Base-by-base conservation (phyloP, 2,797 vertebrate genomes). In the Anisognathus igniventris region DNA sequence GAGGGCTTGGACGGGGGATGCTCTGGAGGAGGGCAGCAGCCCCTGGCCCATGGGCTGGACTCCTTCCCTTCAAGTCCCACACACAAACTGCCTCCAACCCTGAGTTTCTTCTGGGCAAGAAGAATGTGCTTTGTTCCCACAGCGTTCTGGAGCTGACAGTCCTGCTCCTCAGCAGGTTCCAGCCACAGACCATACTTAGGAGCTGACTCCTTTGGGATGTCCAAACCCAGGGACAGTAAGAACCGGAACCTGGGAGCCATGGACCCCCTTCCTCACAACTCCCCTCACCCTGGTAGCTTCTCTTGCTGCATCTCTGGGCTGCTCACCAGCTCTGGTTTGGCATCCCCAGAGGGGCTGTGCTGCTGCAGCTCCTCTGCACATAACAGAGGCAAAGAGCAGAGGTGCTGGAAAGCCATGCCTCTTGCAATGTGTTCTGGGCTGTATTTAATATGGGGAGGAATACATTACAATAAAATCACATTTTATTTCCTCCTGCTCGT, bases 11-110 rank as follows among this genome's bases (percentile, higher is more conserved):
- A n/a, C 33, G 3, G 58, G 45, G 65, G 76, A 86, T 88, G 85
- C 78, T 91, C 53, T 42, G 66, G 88, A 91, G 83, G 73, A 88
- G 40, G 35, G 85, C 65, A 77, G 82, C 70, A 91, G 82, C 72
- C 81, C 48, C 17, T 4, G 8, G 79, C 39, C 60, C 4, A 0
- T 14, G 3, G 30, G 71, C 77, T 62, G 72, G 33, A 40, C 68
- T 66, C 48, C 68, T 74, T 89, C 25, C 56, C 53, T 48, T 14
- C 18, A 3, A 71, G 50, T 33, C 42, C 67, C 22, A 9, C 40
- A 18, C 24, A 47, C n/a, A 30, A 27, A n/a, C 40, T 45, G 66
- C 71, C 79, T 68, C 4, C 0, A 51, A 6, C 53, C 0, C 72
- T 22, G 30, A 6, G 18, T 30, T 83, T 67, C 62, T 74, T 30